Base-by-base conservation (phyloP, 2,113 vertebrate species). In the Megaptera novaeangliae region DNA sequence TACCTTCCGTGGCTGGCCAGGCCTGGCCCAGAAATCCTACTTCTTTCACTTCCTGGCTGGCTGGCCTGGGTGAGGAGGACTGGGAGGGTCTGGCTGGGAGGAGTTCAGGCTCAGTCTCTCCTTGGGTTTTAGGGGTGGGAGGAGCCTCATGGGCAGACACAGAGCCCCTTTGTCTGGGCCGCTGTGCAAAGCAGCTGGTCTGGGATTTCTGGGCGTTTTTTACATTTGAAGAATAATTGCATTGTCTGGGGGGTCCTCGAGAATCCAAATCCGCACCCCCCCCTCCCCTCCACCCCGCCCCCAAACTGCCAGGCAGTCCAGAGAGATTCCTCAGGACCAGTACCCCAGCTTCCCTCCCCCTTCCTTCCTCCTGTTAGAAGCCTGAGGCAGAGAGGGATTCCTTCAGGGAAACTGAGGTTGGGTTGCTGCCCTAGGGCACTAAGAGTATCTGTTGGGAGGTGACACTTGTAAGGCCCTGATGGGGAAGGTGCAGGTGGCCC, bases 211-310 rank as follows among this genome's bases (percentile, higher is more conserved):
- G 97, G 95, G 95, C 81, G 10, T 95, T 96, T 97, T 94, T 88
- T 55, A 97, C 86, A 96, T 97, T 91, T 84, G 97, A 98, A 98
- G 98, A 98, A 98, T 98, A 97, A 97, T 98, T 96, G 92, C 97
- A 97, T 98, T 98, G 98, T 98, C 39, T 97, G 75, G 96, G 95
- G 97, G 91, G 74, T 75, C 83, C 78, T 69, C 10, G 25, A 91
- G 91, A 97, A 88, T 96, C 85, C 63, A 91, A 87, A 94, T 95
- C 85, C 80, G 5, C 52, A 52, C 15, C 1, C 69, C 93, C 85
- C 86, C 69, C 93, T 72, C 39, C 44, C 69, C 93, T 72, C 39
- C 44, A 57, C 92, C 6, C 55, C 74, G 92, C 91, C 39, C 44
- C 57, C 92, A 77, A 93, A 78, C 83, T 93, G 92, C 96, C 49